Evolutionary conservation across 2,797 vertebrate genomes (phyloP), one percentile per base, ranked within the genome.

Genomic region (Emys orbicularis): DNA sequence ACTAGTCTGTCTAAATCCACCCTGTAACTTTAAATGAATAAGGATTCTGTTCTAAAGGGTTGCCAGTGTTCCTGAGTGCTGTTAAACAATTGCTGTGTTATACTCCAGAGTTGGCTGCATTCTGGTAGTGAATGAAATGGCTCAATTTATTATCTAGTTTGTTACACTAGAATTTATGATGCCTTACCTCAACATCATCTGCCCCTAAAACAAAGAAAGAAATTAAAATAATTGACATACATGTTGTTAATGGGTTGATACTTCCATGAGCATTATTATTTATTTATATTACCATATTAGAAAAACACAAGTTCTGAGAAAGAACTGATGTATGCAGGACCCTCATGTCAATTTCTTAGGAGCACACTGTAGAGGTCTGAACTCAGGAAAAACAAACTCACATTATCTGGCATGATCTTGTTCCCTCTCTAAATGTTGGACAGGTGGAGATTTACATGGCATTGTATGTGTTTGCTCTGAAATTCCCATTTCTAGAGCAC

Each of bases 11-110:
- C 72, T 89, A 50, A 90, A 76, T 92, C 76, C 88, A 83, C 81
- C 83, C 81, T 86, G 27, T 84, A 85, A 65, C 81, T 90, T 94
- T 89, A 96, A 96, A 93, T 89, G 81, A 92, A 9, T 53, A 59
- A 86, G 92, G 27, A 44, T 49, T 53, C 87, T 94, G 56, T 92
- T 95, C 77, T 83, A 88, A 92, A 94, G 87, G 90, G 79, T 82
- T 97, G 95, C 91, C 93, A 91, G 44, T 77, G 85, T 85, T 96
- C 85, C 81, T 96, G 90, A 96, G 91, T 94, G 94, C 92, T 94
- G 90, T 94, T 97, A 96, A 97, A 89, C 76, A 87, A 95, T 95
- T 89, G 79, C 94, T 97, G 97, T 80, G 92, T 31, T 96, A 90
- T 89, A 91, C 90, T 89, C 91, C 37, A 2, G 88, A 91, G 52